Base-by-base conservation (phyloP, 1,140 invertebrate species). In the Helicoverpa armigera region DNA sequence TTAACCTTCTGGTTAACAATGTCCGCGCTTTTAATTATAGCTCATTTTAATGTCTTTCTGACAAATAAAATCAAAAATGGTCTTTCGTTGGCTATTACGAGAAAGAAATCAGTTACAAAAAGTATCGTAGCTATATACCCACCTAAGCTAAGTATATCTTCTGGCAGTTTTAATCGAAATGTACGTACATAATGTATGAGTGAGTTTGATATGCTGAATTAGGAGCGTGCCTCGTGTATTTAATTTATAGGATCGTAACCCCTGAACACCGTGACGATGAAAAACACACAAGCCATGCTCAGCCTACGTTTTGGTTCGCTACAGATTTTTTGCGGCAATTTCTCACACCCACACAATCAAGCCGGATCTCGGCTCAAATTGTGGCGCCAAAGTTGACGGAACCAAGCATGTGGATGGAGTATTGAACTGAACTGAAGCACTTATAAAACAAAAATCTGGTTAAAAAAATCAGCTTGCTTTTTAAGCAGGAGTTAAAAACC, bases 301-400 rank as follows among this genome's bases (percentile, higher is more conserved):
- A 75, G 31, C 16, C 50, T 13, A 77, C 50, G n/a, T 63, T 53
- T 63, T 50, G 12, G 12, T 16, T 12, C 50, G 74, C 18, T 53
- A 31, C 51, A 35, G 11, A 65, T 77, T 77, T 77, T 65, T 67
- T 51, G 48, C 43, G 29, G 23, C 48, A 31, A 58, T 77, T 77
- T 77, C 61, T 77, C 75, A 77, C 75, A 77, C 75, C 61, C 31
- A 77, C 75, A 77, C 61, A 67, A 43, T 61, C 61, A 51, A 88
- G 84, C 82, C 79, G 86, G 85, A 89, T 90, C 86, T 85, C 82
- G 84, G 69, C 83, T 80, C 82, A 85, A 88, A 89, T 85, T 82
- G 87, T 92, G 90, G 91, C 90, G 90, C 90, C 90, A 86, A 87
- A 87, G 83, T 82, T 87, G 86, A 88, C 90, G 83, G 81, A 92